phyloP scores from a whole-genome alignment of 1,140 invertebrate species.

The Procambarus virginalis region DNA sequence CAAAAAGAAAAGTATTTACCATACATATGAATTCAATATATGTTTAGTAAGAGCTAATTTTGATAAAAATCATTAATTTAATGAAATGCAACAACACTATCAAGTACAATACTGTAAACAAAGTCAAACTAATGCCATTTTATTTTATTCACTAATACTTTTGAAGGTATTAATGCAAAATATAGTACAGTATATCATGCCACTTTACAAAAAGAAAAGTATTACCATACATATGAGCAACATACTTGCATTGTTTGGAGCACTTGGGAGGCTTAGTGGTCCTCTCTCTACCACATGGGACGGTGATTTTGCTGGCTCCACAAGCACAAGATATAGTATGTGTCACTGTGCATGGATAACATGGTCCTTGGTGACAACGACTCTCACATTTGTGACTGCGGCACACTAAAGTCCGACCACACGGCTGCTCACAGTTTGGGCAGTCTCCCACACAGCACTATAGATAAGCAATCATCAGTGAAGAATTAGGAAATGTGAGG shows the following conservation, averaged over 20 bases:
- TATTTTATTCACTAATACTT: too few species aligned
- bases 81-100: too few species aligned
- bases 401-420: conserved; percentile 87
- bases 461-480: conserved; percentile 61
- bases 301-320: conserved; percentile 84
- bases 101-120: too few species aligned
- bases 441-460: conserved; percentile 90
- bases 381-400: conserved; percentile 91
- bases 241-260: conserved; percentile 81
- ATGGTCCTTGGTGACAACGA: conserved; percentile 90
- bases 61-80: too few species aligned
- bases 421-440: conserved; percentile 90
- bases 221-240: neutral
- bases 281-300: conserved; percentile 88
- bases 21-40: neutral
- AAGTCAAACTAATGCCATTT: too few species aligned
- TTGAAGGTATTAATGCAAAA: too few species aligned
- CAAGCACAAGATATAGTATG: conserved; percentile 88
- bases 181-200: too few species aligned
- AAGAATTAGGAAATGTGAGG: too few species aligned
- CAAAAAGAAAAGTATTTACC: neutral
- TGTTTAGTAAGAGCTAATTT: too few species aligned
- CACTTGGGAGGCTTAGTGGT: conserved; percentile 87
- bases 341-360: conserved; percentile 90
- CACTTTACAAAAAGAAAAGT: neutral